A percentile compares a stretch with the other conserved stretches of the same genome.
These are phyloP conservation scores for Mantis religiosa DNA, from an alignment of 2,888 invertebrate species.

Conservation along the genomic window DNA sequence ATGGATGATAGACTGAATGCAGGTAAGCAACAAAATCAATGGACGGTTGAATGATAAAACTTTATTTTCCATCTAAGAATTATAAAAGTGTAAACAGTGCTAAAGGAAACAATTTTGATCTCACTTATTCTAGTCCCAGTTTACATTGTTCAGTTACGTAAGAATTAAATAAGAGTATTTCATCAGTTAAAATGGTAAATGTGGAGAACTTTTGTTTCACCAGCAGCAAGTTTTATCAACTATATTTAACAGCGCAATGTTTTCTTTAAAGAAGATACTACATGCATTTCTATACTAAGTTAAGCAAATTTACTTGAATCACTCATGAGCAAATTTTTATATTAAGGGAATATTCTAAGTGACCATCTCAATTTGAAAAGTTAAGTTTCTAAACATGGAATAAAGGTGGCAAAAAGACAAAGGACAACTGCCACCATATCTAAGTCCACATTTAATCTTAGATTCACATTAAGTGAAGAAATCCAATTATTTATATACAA, in stretches of 20 bases:
- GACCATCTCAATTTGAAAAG: background rate
- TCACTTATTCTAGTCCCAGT: background rate
- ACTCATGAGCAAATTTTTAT: background rate
- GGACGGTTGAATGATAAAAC: background rate
- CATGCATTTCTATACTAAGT: background rate
- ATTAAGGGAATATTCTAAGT: background rate
- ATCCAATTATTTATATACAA: background rate
- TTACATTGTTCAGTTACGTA: background rate
- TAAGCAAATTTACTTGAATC: background rate
- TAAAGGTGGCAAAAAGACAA: background rate
- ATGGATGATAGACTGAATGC: background rate
- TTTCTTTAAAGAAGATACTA: background rate
- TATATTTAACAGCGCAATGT: background rate
- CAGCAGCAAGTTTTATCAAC: background rate
- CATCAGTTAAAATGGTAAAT: background rate
- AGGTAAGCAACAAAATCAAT: background rate
- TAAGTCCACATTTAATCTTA: background rate
- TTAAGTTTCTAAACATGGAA: background rate
- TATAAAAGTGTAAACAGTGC: conserved; percentile 21
- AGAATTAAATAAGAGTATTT: background rate
- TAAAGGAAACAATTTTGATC: background rate
- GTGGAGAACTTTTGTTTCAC: background rate
- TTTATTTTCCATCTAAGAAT: conserved; percentile 4
- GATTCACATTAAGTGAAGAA: background rate
- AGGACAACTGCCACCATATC: background rate